These are phyloP conservation scores for Tetrax tetrax DNA, from an alignment of 2,113 vertebrate genomes.

Conservation along the genomic window DNA sequence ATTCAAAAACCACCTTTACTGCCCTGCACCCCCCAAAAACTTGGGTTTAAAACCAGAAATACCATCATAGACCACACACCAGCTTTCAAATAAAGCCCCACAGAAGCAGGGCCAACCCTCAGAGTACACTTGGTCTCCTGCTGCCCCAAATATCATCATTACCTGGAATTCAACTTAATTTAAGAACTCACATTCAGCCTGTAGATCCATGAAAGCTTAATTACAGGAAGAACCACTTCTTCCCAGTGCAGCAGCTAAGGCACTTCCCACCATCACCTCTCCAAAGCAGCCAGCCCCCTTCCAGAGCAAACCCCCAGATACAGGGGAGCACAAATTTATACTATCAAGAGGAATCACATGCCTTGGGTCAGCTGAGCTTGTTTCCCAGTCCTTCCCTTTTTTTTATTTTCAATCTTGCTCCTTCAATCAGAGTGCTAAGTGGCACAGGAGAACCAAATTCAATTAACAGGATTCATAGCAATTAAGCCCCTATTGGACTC, in stretches of 20 bases:
- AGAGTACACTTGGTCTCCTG: neutral
- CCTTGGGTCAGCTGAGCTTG: neutral
- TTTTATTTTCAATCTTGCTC: neutral
- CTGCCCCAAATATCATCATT: neutral
- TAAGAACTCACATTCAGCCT: neutral
- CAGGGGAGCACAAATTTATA: neutral
- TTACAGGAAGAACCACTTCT: neutral
- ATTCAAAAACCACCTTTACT: neutral
- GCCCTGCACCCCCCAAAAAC: neutral
- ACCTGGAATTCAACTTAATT: neutral
- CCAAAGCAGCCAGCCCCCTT: rapidly evolving
- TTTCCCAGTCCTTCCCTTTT: neutral
- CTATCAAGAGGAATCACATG: neutral
- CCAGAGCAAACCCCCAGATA: rapidly evolving
- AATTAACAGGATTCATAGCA: conserved; percentile 52
- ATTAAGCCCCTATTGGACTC: conserved; percentile 5
- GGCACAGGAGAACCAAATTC: conserved; percentile 38
- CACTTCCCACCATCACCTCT: neutral
- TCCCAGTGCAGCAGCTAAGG: neutral
- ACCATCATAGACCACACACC: rapidly evolving
- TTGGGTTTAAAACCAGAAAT: neutral
- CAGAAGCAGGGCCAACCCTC: neutral
- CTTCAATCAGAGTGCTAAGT: neutral
- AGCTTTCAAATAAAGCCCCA: neutral
- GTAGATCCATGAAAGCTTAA: neutral